These are phyloP conservation scores for Leguminivora glycinivorella DNA, from an alignment of 1,140 invertebrate species.

Conservation along the genomic window DNA sequence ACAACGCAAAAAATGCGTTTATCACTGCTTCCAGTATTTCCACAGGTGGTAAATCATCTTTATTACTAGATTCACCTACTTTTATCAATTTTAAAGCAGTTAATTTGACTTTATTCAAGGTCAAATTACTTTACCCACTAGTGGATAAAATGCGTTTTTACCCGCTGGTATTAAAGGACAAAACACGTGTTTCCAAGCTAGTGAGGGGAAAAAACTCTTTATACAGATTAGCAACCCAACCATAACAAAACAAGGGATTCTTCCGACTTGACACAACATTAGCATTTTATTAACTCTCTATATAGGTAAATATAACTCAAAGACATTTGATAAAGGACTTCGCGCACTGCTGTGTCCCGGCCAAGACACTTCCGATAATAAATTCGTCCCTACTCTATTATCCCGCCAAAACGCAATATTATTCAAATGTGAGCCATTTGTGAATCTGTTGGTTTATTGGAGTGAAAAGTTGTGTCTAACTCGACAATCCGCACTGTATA, in stretches of 20 bases:
- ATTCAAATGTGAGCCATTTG: slow-evolving; percentile 17
- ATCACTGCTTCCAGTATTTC: too few species aligned
- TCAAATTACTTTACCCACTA: too few species aligned
- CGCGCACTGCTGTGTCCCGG: slow-evolving; percentile 1
- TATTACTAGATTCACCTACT: too few species aligned
- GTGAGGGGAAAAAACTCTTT: too few species aligned
- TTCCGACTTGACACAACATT: slow-evolving; percentile 15
- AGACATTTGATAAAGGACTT: slow-evolving; percentile 15
- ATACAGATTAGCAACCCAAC: too few species aligned
- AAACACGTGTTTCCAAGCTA: too few species aligned
- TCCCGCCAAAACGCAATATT: slow-evolving; percentile 21
- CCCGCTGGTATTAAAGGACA: too few species aligned
- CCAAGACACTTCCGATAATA: slow-evolving; percentile 24
- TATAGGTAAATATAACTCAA: background rate
- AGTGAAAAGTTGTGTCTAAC: background rate
- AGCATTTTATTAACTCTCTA: slow-evolving; percentile 25
- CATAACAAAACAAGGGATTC: background rate
- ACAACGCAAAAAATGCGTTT: too few species aligned
- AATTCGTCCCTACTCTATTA: slow-evolving; percentile 27
- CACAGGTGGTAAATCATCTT: too few species aligned
- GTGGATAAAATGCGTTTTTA: too few species aligned
- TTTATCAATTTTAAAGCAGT: too few species aligned
- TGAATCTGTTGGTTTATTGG: slow-evolving; percentile 9
- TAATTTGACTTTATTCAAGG: too few species aligned
- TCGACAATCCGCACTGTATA: background rate